Evolutionary conservation across 2,888 invertebrate species (phyloP), one percentile per base, ranked within the genome.

Genomic region (Cosmia trapezina): DNA sequence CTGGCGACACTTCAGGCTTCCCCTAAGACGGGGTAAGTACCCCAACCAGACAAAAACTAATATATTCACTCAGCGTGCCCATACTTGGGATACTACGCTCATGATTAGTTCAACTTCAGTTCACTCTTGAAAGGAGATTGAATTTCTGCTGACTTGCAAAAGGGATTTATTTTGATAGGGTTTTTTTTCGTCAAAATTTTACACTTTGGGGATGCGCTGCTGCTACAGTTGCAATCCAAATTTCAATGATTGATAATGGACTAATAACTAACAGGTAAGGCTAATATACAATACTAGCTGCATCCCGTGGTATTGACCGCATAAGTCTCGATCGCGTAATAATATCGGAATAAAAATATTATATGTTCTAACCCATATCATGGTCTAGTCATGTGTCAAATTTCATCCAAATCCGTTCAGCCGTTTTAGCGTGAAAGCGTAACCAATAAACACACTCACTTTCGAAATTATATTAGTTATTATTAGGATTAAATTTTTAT

Each of bases 41-140:
- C 63, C 28, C 53, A 51, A 51, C 57, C 67, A 74, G 81, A 81
- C 78, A 47, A 60, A n/a, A 49, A 56, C 33, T 80, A 79, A 83
- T 83, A 73, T 74, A 85, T 81, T 71, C 85, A 73, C 62, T 60
- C 41, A 49, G 63, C 68, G 78, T 73, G n/a, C 65, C 47, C 68
- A 59, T 51, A 71, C 62, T 78, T 73, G 66, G 76, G 74, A 75
- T 78, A 83, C 79, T 78, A 81, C 81, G 63, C 41, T 67, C 56
- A 61, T 81, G 81, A 85, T 85, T 78, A 86, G 81, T 79, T 85
- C 54, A 68, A 70, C 37, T 76, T 45, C 3, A 64, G 64, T 57
- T 68, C 57, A 59, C 61, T 71, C 28, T 69, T 65, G 14, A 78
- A 65, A 22, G 53, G 57, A 65, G 64, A 80, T 81, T 69, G 57